Evolutionary conservation across 2,113 vertebrate genomes (phyloP), one percentile per base, ranked within the genome.

Genomic region (Eulemur macaco): DNA sequence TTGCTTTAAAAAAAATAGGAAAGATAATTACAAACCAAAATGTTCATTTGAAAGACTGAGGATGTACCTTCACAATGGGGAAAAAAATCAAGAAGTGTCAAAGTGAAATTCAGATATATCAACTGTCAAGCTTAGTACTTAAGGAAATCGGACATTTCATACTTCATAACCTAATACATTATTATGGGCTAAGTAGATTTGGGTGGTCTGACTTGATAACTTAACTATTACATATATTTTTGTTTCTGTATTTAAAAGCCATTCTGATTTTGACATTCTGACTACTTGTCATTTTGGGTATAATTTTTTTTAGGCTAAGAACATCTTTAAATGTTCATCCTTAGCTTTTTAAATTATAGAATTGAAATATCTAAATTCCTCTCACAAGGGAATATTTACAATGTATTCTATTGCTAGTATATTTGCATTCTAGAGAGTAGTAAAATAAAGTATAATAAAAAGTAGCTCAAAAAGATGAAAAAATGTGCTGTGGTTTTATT

Each of bases 331-430:
- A 50, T 92, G 7, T 92, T 95, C 87, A 73, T 47, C 45, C n/a
- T 95, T 86, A 82, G 25, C n/a, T 85, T 96, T 96, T 86, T 88
- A 56, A 76, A 8, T 39, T 89, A 83, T 52, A 83, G 23, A 86
- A 37, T 25, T 85, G 54, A 94, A 82, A 77, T 73, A 64, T 23
- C 39, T 73, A 56, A 42, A 84, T 82, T 84, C 23, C 6, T 91
- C 47, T 95, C 54, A 63, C 1, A 85, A 80, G 27, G 42, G 5
- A 93, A 42, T 93, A 63, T 50, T 92, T 96, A 92, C 14, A 58
- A 5, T 52, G 13, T 47, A 56, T 6, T 54, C 8, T 42, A 11
- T 23, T 47, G 23, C 84, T 74, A 96, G 4, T 86, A 37, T 74
- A 60, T 82, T 69, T 64, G 58, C 42, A 77, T 1, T 89, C 56